phyloP scores from a whole-genome alignment of 1,140 invertebrate species.

The Apis laboriosa region DNA sequence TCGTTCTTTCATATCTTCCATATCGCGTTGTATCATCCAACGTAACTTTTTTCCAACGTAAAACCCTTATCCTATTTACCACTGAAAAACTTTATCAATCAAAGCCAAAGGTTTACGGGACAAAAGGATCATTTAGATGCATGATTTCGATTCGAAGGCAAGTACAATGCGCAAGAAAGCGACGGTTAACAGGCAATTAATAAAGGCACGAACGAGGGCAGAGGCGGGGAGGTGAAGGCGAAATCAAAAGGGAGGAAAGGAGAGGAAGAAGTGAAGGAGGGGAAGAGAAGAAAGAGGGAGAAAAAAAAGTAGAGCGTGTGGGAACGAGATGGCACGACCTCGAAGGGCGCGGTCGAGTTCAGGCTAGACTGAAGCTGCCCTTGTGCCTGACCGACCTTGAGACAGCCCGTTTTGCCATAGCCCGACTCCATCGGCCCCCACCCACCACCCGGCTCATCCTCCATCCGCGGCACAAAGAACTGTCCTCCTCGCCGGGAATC shows the following conservation, averaged over 20 bases:
- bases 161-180: neutral
- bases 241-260: neutral
- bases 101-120: too few relatives aligned
- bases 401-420: slow-evolving; percentile 67
- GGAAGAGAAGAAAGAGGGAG: neutral
- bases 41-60: too few relatives aligned
- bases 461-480: slow-evolving; percentile 59
- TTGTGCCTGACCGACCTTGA: slow-evolving; percentile 74
- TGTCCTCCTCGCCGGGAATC: slow-evolving; percentile 39
- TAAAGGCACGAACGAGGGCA: neutral
- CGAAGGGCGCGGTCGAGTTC: slow-evolving; percentile 71
- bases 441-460: slow-evolving; percentile 50
- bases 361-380: slow-evolving; percentile 74
- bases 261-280: too few relatives aligned
- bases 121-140: neutral
- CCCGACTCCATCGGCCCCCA: slow-evolving; percentile 47
- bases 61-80: too few relatives aligned
- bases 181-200: slow-evolving; percentile 45
- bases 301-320: slow-evolving; percentile 46
- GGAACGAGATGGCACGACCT: slow-evolving; percentile 70
- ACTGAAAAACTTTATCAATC: too few relatives aligned
- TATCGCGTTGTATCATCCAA: too few relatives aligned
- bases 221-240: too few relatives aligned
- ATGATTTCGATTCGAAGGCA: neutral
- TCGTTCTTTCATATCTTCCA: too few relatives aligned